These are phyloP conservation scores for Melieria crassipennis DNA, from an alignment of 2,888 invertebrate species.

Conservation along the genomic window DNA sequence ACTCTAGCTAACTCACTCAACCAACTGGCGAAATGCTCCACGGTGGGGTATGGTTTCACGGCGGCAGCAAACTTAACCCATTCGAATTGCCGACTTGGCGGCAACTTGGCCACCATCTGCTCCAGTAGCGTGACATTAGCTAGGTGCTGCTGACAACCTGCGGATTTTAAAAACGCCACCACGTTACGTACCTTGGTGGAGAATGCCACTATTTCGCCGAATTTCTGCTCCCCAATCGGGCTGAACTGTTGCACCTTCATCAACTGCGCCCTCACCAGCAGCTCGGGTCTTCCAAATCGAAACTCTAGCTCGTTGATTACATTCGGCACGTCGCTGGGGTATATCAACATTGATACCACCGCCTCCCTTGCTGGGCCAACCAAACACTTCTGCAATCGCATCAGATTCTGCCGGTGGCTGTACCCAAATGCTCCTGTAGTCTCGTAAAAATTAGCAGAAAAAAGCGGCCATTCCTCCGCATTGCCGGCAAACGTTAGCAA, in stretches of 20 bases:
- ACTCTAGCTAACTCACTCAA: constrained; percentile 18
- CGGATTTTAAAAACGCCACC: constrained; percentile 32
- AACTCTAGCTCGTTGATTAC: constrained; percentile 32
- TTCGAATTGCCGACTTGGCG: neutral
- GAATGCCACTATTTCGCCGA: constrained; percentile 30
- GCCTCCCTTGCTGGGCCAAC: constrained; percentile 29
- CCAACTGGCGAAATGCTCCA: constrained; percentile 22
- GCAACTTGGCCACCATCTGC: constrained; percentile 24
- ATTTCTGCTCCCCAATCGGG: constrained; percentile 14
- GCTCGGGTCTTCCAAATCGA: constrained; percentile 37
- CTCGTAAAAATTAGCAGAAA: constrained; percentile 31
- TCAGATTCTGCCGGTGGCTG: constrained; percentile 33
- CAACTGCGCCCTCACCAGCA: constrained; percentile 31
- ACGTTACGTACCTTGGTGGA: constrained; percentile 33
- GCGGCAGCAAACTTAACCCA: constrained; percentile 13
- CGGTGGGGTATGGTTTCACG: neutral
- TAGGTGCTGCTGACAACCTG: constrained; percentile 34
- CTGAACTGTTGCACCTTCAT: constrained; percentile 24
- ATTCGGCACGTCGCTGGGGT: constrained; percentile 28
- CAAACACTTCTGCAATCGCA: constrained; percentile 32
- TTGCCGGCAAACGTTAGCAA: constrained; percentile 19
- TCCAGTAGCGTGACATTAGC: constrained; percentile 31
- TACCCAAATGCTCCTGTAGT: constrained; percentile 27
- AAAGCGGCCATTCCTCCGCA: constrained; percentile 35
- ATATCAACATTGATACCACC: constrained; percentile 34